These are phyloP conservation scores for Channa maculata DNA, from an alignment of 2,113 vertebrate species.

Conservation along the genomic window DNA sequence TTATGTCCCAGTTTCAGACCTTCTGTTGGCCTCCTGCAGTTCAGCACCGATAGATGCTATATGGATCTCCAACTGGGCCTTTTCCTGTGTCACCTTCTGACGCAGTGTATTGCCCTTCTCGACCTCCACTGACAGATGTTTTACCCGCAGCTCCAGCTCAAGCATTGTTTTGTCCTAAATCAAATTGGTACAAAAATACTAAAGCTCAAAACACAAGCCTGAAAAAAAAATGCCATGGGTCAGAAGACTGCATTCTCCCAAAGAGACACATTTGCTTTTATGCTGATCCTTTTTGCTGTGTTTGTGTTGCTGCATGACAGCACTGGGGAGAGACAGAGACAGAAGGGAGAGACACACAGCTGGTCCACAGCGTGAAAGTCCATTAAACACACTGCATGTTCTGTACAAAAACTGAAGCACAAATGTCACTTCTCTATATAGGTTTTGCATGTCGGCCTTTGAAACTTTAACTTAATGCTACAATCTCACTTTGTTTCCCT, in stretches of 20 bases:
- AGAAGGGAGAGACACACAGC: too few relatives aligned
- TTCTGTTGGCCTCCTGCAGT: slow-evolving; percentile 88
- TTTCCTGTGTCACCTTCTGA: slow-evolving; percentile 90
- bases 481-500: too few relatives aligned
- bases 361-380: too few relatives aligned
- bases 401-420: too few relatives aligned
- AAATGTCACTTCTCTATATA: too few relatives aligned
- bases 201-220: slow-evolving; percentile 41
- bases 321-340: too few relatives aligned
- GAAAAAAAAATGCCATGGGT: slow-evolving; percentile 16
- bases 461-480: too few relatives aligned
- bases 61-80: slow-evolving; percentile 86
- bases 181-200: slow-evolving; percentile 25
- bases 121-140: slow-evolving; percentile 89
- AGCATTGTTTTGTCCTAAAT: slow-evolving; percentile 87
- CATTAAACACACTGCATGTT: too few relatives aligned
- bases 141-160: slow-evolving; percentile 89
- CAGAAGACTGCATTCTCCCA: not conserved
- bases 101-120: slow-evolving; percentile 87
- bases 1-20: slow-evolving; percentile 75
- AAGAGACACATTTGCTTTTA: not conserved
- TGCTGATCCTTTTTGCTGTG: not conserved
- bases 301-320: too few relatives aligned
- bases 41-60: slow-evolving; percentile 83
- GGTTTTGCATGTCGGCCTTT: too few relatives aligned